A percentile compares a stretch with the other conserved stretches of the same genome.
Evolutionary conservation across 2,113 vertebrate species (phyloP).

Genomic region (Hippocampus zosterae): DNA sequence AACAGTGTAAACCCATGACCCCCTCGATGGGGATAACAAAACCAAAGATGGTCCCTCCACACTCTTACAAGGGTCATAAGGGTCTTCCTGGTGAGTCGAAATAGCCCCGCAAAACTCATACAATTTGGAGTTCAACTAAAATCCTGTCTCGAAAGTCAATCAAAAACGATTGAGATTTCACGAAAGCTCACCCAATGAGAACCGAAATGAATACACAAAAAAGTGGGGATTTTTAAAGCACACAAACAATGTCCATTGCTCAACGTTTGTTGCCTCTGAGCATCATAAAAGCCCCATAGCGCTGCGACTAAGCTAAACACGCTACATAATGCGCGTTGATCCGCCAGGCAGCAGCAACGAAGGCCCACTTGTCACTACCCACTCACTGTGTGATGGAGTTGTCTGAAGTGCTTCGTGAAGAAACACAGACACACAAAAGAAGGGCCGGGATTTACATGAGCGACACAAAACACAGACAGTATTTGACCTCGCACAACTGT

Average conservation of each 20-base stretch:
- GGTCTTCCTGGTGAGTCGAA: slow-evolving; percentile 43
- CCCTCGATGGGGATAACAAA: slow-evolving; percentile 64
- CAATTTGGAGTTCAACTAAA: not conserved
- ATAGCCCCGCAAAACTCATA: slow-evolving; percentile 22
- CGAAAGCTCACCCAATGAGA: no score
- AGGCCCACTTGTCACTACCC: slow-evolving; percentile 15
- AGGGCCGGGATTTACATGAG: slow-evolving; percentile 7
- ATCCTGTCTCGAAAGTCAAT: not conserved
- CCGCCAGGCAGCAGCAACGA: slow-evolving; percentile 13
- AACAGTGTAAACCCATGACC: slow-evolving; percentile 66
- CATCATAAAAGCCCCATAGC: not conserved
- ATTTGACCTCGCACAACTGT: slow-evolving; percentile 54
- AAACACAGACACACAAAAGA: slow-evolving; percentile 2
- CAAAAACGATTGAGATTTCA: not conserved
- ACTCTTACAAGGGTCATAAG: slow-evolving; percentile 55
- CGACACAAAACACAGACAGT: slow-evolving; percentile 1
- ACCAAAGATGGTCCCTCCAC: slow-evolving; percentile 42
- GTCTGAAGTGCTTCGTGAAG: slow-evolving; percentile 24
- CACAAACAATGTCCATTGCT: not conserved
- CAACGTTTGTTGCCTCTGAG: not conserved
- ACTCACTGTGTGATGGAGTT: slow-evolving; percentile 1
- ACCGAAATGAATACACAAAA: no score
- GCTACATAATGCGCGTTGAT: slow-evolving; percentile 21
- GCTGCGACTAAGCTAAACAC: not conserved
- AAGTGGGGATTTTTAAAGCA: not conserved